Conservation (phyloP, 2,113 vertebrate genomes). For the Balaenoptera acutorostrata region DNA sequence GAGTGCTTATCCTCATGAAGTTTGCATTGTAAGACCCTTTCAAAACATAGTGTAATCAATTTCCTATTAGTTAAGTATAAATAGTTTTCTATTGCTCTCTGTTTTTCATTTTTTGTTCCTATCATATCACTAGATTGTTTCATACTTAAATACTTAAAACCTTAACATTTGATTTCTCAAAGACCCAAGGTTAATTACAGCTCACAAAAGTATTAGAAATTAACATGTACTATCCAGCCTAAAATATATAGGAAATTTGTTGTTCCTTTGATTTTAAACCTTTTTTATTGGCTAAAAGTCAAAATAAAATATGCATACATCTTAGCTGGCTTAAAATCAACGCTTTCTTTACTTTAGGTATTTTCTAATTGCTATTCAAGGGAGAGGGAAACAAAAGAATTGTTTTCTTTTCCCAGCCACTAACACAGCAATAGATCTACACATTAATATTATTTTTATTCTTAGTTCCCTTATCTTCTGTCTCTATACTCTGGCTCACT, state of each 20-base stretch:
- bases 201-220: conserved; percentile 1
- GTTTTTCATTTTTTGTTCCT: background rate
- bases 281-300: background rate
- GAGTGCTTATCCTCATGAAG: background rate
- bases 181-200: background rate
- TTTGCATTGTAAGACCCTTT: background rate
- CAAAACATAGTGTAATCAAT: background rate
- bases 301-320: background rate
- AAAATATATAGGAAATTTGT: background rate
- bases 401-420: background rate
- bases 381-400: background rate
- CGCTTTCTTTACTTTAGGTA: background rate
- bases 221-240: background rate
- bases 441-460: background rate
- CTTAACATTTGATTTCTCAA: conserved; percentile 9
- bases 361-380: background rate
- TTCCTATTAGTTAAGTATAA: background rate
- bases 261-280: conserved; percentile 5
- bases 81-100: background rate
- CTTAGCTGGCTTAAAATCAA: background rate
- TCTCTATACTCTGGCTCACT: background rate
- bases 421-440: background rate
- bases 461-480: background rate
- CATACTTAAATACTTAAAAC: background rate
- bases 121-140: background rate